Percentiles rank a stretch among this genome's conserved stretches.
phyloP scores from a whole-genome alignment of 2,888 invertebrate species.

The Xiphydria camelus region DNA sequence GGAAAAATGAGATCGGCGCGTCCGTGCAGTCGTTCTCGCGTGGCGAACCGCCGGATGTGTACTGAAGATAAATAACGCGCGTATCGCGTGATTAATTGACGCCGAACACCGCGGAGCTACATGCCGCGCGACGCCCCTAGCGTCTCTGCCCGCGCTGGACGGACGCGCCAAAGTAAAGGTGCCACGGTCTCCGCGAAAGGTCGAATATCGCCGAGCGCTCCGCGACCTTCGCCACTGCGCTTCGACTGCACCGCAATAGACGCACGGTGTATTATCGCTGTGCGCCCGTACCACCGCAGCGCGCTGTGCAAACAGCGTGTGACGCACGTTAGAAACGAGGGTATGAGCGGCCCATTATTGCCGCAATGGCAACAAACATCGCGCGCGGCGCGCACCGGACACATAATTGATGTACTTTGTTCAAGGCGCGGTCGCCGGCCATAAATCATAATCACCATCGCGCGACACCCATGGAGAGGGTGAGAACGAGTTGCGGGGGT shows the following conservation, averaged over 20 bases:
- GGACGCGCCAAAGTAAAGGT: too few relatives aligned
- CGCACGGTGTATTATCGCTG: too few relatives aligned
- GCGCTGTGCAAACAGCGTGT: neutral
- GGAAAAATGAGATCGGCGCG: conserved; percentile 16
- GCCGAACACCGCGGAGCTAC: neutral
- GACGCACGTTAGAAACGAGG: too few relatives aligned
- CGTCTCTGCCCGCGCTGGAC: too few relatives aligned
- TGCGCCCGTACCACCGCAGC: too few relatives aligned
- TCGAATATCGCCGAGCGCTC: neutral
- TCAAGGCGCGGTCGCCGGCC: conserved; percentile 17
- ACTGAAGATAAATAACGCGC: conserved; percentile 14
- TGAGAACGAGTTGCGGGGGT: conserved; percentile 15
- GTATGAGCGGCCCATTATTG: conserved; percentile 1
- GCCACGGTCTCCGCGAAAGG: too few relatives aligned
- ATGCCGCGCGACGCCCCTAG: too few relatives aligned
- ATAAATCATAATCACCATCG: conserved; percentile 26
- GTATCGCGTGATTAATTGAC: conserved; percentile 16
- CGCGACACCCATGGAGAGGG: conserved; percentile 5
- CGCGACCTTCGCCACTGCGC: neutral
- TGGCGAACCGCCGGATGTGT: conserved; percentile 8
- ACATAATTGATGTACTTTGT: conserved; percentile 28
- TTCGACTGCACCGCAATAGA: conserved; percentile 1
- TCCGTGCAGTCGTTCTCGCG: conserved; percentile 11
- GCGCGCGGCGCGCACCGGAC: conserved; percentile 17
- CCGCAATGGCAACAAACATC: neutral